Evolutionary conservation across 2,797 vertebrate species (phyloP).

Genomic region (Ctenopoma multispine): DNA sequence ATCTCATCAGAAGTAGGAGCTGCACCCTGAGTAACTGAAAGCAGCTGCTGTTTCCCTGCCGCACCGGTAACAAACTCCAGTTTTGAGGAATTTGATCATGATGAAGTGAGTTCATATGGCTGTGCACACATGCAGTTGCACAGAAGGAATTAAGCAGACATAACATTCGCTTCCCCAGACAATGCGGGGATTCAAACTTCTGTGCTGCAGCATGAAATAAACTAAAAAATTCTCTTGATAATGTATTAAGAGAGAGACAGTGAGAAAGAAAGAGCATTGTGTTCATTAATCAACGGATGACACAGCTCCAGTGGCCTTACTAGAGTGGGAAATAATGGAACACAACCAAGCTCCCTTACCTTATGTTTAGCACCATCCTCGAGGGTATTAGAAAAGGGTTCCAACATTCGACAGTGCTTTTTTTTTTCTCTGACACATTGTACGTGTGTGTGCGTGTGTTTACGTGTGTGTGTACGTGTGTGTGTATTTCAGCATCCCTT

Average conservation of each 20-base stretch:
- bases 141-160: conserved; percentile 27
- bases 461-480: conserved; percentile 13
- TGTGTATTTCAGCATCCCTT: conserved; percentile 50
- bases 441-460: conserved; percentile 9
- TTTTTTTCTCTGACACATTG: conserved; percentile 41
- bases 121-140: background rate
- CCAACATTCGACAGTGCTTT: conserved; percentile 55
- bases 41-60: conserved; percentile 12
- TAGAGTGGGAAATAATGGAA: conserved; percentile 61
- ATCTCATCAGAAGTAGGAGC: no score
- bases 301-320: conserved; percentile 55
- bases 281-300: conserved; percentile 71
- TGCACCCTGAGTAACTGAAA: background rate
- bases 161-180: conserved; percentile 37
- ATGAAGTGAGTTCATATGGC: conserved; percentile 17
- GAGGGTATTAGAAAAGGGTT: conserved; percentile 58
- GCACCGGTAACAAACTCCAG: conserved; percentile 3
- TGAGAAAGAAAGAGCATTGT: conserved; percentile 45
- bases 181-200: conserved; percentile 33
- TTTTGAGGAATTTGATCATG: conserved; percentile 1
- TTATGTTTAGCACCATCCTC: conserved; percentile 70
- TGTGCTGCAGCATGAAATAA: conserved; percentile 8
- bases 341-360: conserved; percentile 63
- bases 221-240: conserved; percentile 8
- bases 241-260: conserved; percentile 41